Evolutionary conservation across 2,888 invertebrate species (phyloP).

Genomic region (Lampropteryx suffumata): DNA sequence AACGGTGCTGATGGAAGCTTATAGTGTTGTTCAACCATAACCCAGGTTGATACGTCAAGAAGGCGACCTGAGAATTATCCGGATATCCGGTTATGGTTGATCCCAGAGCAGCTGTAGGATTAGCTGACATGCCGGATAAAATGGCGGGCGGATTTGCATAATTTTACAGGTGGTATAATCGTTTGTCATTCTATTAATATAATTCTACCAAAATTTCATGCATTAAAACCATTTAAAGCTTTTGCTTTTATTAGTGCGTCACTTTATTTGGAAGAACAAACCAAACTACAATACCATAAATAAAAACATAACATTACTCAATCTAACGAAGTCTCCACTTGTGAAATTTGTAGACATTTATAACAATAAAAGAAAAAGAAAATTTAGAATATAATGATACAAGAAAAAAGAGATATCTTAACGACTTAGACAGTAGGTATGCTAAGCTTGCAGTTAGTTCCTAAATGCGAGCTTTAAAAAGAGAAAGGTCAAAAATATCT

Average conservation of each 20-base stretch:
- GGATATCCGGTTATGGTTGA: constrained; percentile 31
- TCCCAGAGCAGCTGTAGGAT: constrained; percentile 41
- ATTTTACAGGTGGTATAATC: constrained; percentile 41
- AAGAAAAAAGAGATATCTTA: too few relatives aligned
- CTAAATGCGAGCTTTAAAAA: too few relatives aligned
- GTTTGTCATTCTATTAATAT: constrained; percentile 38
- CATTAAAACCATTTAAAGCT: not conserved
- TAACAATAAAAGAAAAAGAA: too few relatives aligned
- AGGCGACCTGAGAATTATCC: constrained; percentile 25
- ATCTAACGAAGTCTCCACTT: too few relatives aligned
- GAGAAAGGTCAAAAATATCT: too few relatives aligned
- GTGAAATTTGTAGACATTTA: too few relatives aligned
- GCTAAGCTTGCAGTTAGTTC: too few relatives aligned
- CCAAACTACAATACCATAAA: too few relatives aligned
- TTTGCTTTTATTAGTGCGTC: not conserved
- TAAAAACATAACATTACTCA: too few relatives aligned
- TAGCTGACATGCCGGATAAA: constrained; percentile 49
- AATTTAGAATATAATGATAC: too few relatives aligned
- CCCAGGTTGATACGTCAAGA: constrained; percentile 30
- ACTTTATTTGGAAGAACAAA: too few relatives aligned
- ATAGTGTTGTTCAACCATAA: not conserved
- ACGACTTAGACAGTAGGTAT: too few relatives aligned
- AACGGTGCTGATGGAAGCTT: not conserved
- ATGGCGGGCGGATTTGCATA: constrained; percentile 49
- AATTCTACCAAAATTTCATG: constrained; percentile 30